Percentiles rank a stretch among this genome's conserved stretches.
Evolutionary conservation across 1,140 invertebrate species (phyloP).

Genomic region (Drosophila sucinea): DNA sequence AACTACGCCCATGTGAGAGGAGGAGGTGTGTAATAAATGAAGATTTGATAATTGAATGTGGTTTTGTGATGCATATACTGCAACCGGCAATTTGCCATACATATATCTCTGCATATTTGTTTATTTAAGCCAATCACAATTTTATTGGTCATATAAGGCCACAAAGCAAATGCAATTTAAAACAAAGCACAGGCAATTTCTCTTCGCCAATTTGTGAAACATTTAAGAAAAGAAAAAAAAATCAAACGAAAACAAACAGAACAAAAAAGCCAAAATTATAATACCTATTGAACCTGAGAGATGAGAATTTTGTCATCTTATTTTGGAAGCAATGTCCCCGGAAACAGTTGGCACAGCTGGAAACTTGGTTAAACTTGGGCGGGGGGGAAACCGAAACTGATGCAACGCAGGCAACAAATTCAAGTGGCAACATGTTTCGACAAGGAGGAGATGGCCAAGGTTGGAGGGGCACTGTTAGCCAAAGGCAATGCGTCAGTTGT

Average conservation of each 20-base stretch:
- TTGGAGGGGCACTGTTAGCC: conserved; percentile 33
- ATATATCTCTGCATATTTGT: background rate
- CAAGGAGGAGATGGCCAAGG: conserved; percentile 22
- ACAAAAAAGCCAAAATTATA: background rate
- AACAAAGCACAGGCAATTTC: background rate
- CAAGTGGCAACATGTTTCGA: conserved; percentile 57
- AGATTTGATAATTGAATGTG: conserved; percentile 15
- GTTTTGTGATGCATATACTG: background rate
- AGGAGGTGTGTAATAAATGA: background rate
- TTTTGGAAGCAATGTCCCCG: conserved; percentile 10
- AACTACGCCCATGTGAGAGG: background rate
- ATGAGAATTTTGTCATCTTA: background rate
- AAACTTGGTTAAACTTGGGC: conserved; percentile 6
- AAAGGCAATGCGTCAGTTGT: conserved; percentile 62
- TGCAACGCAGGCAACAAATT: conserved; percentile 56
- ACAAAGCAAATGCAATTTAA: conserved; percentile 1
- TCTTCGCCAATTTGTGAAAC: background rate
- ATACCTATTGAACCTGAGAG: background rate
- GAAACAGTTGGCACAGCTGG: conserved; percentile 26
- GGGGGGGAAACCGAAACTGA: conserved; percentile 5
- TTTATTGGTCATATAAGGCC: background rate
- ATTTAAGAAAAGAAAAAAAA: background rate
- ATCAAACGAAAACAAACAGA: background rate
- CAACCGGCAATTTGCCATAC: background rate
- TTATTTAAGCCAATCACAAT: conserved; percentile 2